Conservation (phyloP, 2,113 vertebrate species). For the Pseudorectes ferrugineus region DNA sequence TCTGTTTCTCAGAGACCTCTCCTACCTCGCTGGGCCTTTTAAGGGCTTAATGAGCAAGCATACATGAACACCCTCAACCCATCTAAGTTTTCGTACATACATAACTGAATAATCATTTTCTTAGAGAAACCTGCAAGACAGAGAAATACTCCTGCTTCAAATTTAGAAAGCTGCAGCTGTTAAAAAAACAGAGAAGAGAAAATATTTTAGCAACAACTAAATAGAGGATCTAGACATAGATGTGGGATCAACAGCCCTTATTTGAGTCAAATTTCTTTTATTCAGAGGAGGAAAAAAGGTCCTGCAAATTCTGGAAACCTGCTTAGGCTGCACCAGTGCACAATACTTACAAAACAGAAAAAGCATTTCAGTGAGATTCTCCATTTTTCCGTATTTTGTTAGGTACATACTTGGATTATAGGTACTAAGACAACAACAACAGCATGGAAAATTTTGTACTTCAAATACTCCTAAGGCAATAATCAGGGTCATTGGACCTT, state of each 20-base stretch:
- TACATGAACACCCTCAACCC: not conserved
- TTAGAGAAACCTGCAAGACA: not conserved
- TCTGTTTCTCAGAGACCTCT: not conserved
- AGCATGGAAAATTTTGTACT: not conserved
- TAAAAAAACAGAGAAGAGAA: not conserved
- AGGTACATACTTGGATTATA: not conserved
- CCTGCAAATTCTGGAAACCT: not conserved
- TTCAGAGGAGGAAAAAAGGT: not conserved
- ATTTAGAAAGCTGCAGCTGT: not conserved
- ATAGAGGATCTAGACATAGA: not conserved
- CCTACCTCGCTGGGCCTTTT: not conserved
- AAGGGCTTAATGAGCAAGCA: not conserved
- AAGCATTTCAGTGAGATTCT: not conserved
- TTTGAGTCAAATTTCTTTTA: not conserved
- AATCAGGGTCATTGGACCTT: not conserved
- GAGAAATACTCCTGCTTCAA: not conserved
- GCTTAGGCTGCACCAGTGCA: not conserved
- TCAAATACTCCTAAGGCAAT: not conserved
- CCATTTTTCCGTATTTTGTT: not conserved
- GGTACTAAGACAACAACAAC: not conserved
- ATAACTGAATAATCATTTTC: not conserved
- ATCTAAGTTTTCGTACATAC: not conserved
- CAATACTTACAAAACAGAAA: not conserved
- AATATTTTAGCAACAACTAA: not conserved
- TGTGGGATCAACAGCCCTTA: accelerated